Conservation (phyloP, 2,888 invertebrate species). For the Melieria picta region DNA sequence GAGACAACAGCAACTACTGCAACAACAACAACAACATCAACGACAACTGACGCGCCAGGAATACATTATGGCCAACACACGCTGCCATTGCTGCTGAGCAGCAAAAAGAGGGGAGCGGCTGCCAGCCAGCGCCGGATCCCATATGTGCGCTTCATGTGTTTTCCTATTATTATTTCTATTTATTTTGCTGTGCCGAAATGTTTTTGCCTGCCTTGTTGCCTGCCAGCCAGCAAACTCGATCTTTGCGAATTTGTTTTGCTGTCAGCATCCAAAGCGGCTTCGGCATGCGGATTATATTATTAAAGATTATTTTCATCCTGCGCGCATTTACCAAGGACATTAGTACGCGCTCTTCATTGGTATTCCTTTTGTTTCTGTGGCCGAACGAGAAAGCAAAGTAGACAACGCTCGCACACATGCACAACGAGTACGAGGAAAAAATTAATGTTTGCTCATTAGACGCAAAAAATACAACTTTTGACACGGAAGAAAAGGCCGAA, state of each 20-base stretch:
- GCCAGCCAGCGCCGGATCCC: slow-evolving; percentile 1
- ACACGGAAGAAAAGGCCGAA: neutral
- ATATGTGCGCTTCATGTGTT: slow-evolving; percentile 17
- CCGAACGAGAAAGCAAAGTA: neutral
- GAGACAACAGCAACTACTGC: neutral
- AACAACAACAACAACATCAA: neutral
- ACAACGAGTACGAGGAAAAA: slow-evolving; percentile 2
- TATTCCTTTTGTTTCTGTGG: slow-evolving; percentile 12
- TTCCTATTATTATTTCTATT: slow-evolving; percentile 21
- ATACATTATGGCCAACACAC: slow-evolving; percentile 30
- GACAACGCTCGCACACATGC: neutral
- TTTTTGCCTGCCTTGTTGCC: neutral
- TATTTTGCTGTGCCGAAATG: slow-evolving; percentile 1
- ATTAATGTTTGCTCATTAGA: slow-evolving; percentile 26
- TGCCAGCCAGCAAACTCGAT: neutral
- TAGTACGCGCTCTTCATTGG: slow-evolving; percentile 10
- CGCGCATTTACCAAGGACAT: slow-evolving; percentile 6
- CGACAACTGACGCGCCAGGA: slow-evolving; percentile 23
- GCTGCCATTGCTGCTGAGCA: neutral
- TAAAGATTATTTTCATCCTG: slow-evolving; percentile 23
- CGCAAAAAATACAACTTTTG: slow-evolving; percentile 9
- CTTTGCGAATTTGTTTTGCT: slow-evolving; percentile 25
- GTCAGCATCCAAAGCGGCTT: slow-evolving; percentile 17
- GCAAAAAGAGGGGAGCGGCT: neutral
- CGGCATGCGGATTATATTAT: slow-evolving; percentile 25